Conservation (phyloP, 2,113 vertebrate genomes). For the Archocentrus centrarchus region DNA sequence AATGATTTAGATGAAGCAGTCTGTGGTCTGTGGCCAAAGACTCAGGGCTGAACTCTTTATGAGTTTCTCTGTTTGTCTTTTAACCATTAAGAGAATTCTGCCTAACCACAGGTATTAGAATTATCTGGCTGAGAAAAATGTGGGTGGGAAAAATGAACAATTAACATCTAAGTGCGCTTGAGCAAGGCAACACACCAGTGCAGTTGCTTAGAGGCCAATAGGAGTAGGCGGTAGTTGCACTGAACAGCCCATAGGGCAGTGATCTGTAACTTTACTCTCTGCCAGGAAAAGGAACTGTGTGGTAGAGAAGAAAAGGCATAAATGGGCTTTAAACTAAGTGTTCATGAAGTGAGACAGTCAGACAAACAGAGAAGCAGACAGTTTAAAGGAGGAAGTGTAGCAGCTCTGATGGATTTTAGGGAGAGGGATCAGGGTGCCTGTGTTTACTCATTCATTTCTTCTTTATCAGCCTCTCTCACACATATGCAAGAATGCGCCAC, state of each 20-base stretch:
- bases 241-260: constrained; percentile 3
- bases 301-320: neutral
- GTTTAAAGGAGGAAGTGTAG: neutral
- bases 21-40: neutral
- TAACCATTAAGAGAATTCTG: neutral
- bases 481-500: constrained; percentile 9
- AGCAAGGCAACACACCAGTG: neutral
- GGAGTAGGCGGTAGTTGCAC: neutral
- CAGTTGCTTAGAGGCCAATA: neutral
- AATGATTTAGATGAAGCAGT: neutral
- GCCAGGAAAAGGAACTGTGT: constrained; percentile 19
- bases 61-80: constrained; percentile 2
- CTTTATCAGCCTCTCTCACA: constrained; percentile 44
- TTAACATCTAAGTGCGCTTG: constrained; percentile 21
- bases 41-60: neutral
- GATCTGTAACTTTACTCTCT: neutral
- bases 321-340: neutral
- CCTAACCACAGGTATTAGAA: neutral
- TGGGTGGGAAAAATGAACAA: constrained; percentile 4
- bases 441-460: constrained; percentile 49
- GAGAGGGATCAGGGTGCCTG: constrained; percentile 4
- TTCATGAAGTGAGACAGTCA: neutral
- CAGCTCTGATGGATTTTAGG: constrained; percentile 10
- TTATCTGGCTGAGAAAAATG: neutral
- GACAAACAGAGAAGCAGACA: neutral